These are phyloP conservation scores for Acrossocheilus wenchowensis DNA, from an alignment of 2,797 vertebrate genomes.

Conservation along the genomic window DNA sequence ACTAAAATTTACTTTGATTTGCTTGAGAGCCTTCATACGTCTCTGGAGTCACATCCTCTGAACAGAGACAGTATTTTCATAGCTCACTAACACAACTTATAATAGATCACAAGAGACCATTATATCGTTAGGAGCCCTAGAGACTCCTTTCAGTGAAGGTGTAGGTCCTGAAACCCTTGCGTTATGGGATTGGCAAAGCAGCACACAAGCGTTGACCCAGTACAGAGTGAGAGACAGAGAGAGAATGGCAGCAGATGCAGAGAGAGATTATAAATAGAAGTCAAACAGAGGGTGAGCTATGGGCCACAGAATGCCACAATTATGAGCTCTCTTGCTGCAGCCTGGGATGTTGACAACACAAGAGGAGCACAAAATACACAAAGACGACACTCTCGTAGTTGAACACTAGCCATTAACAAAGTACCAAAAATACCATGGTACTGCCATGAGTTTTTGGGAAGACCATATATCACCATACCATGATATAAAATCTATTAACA, in stretches of 20 bases:
- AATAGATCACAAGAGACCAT: constrained; percentile 5
- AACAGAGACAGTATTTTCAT: constrained; percentile 20
- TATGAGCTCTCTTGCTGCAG: constrained; percentile 36
- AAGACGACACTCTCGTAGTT: background rate
- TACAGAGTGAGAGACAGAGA: background rate
- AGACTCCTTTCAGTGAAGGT: background rate
- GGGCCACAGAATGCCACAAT: constrained; percentile 54
- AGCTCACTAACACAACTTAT: background rate
- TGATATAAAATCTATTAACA: background rate
- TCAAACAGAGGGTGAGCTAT: constrained; percentile 50
- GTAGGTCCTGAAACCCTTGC: background rate
- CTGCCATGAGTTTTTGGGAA: background rate
- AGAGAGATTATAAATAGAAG: constrained; percentile 53
- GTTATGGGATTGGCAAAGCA: background rate
- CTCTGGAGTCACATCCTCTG: background rate
- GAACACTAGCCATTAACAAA: background rate
- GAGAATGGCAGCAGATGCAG: constrained; percentile 2
- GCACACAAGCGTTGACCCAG: constrained; percentile 13
- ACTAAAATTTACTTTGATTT: constrained; percentile 14
- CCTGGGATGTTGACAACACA: constrained; percentile 43
- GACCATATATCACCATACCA: background rate
- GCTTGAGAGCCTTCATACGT: background rate
- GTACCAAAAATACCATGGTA: background rate
- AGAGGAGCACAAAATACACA: constrained; percentile 34
- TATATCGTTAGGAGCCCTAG: background rate